Base-by-base conservation (phyloP, 2,888 invertebrate genomes). In the Liodrosophila aerea region DNA sequence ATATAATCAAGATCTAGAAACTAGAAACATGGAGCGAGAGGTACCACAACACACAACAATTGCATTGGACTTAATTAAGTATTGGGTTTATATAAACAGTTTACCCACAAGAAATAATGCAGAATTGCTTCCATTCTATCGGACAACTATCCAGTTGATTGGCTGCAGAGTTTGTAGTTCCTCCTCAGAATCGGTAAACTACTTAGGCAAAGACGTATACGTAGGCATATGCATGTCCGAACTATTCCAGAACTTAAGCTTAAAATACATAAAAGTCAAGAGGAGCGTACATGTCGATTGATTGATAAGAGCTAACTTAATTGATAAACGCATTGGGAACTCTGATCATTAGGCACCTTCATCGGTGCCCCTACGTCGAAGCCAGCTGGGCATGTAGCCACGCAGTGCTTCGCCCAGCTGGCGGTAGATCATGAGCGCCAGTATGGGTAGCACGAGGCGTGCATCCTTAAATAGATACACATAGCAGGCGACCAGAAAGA, bases 391-490 rank as follows among this genome's bases (percentile, higher is more conserved):
- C 78, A 93, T 91, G 87, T 91, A 91, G 58, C 90, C 89, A 47
- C 91, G 87, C 16, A 95, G 88, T 53, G 93, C 93, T 85, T 94
- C 93, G 85, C 94, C 93, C 64, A 95, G 88, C 87, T 95, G 95
- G 57, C 96, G 92, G 88, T 95, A 96, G 43, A 95, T 93, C 88
- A 96, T 93, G 1, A 96, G 91, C 34, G 93, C 91, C 61, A 96
- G 91, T 74, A 96, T 93, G 29, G 96, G 96, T 73, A 96, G 92
- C n/a, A 95, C 95, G 43, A 95, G 91, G 68, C 94, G 91, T 86
- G 95, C 95, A 85, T 95, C 95, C 84, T 94, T 94, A 85, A 95
- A 96, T 53, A 95, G 90, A 89, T 95, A 96, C 30, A 96, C 92
- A 93, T 95, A 96, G 88, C 94, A 93, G 16, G 96, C 96, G 9